A percentile compares a stretch with the other conserved stretches of the same genome.
These are phyloP conservation scores for Drepana arcuata DNA, from an alignment of 1,140 invertebrate genomes.

Conservation along the genomic window DNA sequence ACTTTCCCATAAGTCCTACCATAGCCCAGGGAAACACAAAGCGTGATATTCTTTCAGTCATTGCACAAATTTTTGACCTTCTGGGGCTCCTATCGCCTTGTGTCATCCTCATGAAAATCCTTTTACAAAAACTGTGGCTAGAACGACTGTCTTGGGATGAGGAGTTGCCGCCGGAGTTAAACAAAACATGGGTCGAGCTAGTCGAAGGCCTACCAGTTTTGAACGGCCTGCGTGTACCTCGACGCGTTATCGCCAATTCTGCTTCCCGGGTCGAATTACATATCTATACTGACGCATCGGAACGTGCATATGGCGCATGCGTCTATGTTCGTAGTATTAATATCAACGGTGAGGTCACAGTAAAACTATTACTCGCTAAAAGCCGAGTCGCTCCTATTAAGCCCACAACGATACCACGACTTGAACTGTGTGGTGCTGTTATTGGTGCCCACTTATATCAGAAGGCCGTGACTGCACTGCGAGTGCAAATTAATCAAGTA, in stretches of 20 bases:
- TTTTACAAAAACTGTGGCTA: background rate
- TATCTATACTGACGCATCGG: conserved; percentile 2
- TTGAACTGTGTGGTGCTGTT: conserved; percentile 4
- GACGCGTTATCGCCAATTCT: no score
- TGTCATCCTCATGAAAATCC: background rate
- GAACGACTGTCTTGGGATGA: background rate
- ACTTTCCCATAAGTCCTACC: background rate
- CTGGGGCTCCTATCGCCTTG: background rate
- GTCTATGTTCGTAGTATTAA: background rate
- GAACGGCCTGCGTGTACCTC: no score
- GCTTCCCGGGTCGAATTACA: no score
- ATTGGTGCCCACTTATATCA: background rate
- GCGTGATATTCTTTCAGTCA: background rate
- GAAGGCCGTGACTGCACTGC: background rate
- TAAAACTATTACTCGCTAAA: background rate
- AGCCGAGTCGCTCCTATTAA: conserved; percentile 19
- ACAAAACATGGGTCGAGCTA: no score
- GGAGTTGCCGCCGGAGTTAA: no score
- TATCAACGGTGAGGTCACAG: background rate
- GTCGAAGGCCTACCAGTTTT: no score
- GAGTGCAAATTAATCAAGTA: background rate
- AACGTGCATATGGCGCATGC: conserved; percentile 3
- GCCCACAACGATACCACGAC: conserved; percentile 20
- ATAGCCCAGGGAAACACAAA: background rate
- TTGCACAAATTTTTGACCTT: background rate